Evolutionary conservation across 2,888 invertebrate genomes (phyloP), one percentile per base, ranked within the genome.

Genomic region (Drosophila heteroneura): DNA sequence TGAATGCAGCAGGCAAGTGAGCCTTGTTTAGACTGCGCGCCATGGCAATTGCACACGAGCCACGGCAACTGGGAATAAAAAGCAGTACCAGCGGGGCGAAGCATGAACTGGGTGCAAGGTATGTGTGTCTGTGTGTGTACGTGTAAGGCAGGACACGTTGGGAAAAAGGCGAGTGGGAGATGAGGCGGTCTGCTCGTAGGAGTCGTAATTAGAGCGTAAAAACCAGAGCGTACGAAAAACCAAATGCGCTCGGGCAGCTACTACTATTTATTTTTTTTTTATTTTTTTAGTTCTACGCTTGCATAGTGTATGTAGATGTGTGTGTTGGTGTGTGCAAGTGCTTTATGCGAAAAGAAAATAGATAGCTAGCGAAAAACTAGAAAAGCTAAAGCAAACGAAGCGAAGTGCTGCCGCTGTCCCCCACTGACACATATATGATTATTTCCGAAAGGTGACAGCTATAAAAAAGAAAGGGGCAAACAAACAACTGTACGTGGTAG

Each of bases 171-270:
- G 49, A 44, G 53, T 19, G 59, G 19, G 28, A 28, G 68, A n/a
- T 37, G 56, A 12, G 37, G 56, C 19, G 28, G 14, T 12, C 26
- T 67, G 68, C 80, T 85, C 71, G 80, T 76, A 85, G 89, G 74
- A 89, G 89, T 80, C 92, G 92, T 92, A 92, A 92, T 92, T 92
- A 89, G 92, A 92, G 92, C 92, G 92, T 92, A 88, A 92, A 92
- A 92, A 92, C 91, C 92, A 92, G 92, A 92, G 92, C 92, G 86
- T 89, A 87, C 90, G 85, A 89, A 85, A 84, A 85, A 85, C 85
- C 85, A 85, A 89, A 85, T 70, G 84, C 86, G 89, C 87, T 86
- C 72, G 83, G 87, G 88, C 85, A 85, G 87, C 82, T 84, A 83
- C 89, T 89, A 81, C 89, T 78, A 78, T 87, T 67, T 26, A 76